These are phyloP conservation scores for Scrobipalpa atriplicella DNA, from an alignment of 2,888 invertebrate genomes.

Conservation along the genomic window DNA sequence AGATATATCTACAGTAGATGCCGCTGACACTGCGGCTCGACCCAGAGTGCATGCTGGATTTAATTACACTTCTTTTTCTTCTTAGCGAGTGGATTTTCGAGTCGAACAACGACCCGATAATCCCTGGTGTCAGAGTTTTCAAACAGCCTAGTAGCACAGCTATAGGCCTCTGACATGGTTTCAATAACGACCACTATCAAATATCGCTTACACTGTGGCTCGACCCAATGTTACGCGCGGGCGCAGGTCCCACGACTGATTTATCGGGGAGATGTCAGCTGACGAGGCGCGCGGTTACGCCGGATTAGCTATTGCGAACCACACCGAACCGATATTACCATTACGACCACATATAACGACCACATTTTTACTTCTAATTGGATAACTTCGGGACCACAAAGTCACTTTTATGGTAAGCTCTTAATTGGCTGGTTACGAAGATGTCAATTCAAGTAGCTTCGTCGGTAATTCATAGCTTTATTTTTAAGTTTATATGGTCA, in stretches of 20 bases:
- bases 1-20: too few species aligned
- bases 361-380: neutral
- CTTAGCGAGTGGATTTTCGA: too few species aligned
- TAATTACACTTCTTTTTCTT: too few species aligned
- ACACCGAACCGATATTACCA: slow-evolving; percentile 6
- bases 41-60: too few species aligned
- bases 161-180: too few species aligned
- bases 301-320: slow-evolving; percentile 20
- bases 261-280: slow-evolving; percentile 32
- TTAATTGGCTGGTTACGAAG: neutral
- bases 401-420: neutral
- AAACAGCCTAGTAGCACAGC: too few species aligned
- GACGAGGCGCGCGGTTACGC: slow-evolving; percentile 26
- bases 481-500: neutral
- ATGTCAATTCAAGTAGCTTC: neutral
- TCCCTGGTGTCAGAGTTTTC: too few species aligned
- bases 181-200: too few species aligned
- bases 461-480: neutral
- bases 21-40: too few species aligned
- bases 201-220: neutral
- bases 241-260: slow-evolving; percentile 26
- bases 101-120: too few species aligned
- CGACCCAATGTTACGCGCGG: neutral
- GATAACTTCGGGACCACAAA: neutral
- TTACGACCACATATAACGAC: neutral